phyloP scores from a whole-genome alignment of 2,888 invertebrate genomes.

The Tribolium freemani region DNA sequence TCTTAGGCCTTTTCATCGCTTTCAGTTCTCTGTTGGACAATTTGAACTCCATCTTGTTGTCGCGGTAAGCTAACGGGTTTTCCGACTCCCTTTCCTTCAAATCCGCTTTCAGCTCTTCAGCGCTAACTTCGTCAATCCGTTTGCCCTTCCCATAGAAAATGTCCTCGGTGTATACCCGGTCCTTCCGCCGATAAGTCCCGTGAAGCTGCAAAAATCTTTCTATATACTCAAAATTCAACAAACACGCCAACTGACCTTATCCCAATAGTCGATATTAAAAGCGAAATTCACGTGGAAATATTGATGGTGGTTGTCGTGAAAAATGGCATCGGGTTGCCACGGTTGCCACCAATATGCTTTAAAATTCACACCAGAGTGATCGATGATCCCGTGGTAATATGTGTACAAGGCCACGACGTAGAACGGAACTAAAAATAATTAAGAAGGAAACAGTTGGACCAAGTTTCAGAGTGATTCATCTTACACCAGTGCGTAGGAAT shows the following conservation, averaged over 20 bases:
- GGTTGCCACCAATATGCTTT: conserved; percentile 83
- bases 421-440: conserved; percentile 65
- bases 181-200: conserved; percentile 76
- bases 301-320: conserved; percentile 85
- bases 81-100: conserved; percentile 68
- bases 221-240: conserved; percentile 14
- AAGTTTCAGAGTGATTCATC: conserved; percentile 53
- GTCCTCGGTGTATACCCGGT: conserved; percentile 78
- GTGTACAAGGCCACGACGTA: conserved; percentile 70
- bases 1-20: conserved; percentile 20
- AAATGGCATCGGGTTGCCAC: conserved; percentile 81
- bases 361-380: conserved; percentile 83
- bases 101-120: conserved; percentile 70
- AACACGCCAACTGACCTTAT: conserved; percentile 69
- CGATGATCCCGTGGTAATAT: conserved; percentile 82
- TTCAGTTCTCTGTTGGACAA: conserved; percentile 50
- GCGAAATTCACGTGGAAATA: conserved; percentile 85
- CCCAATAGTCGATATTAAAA: conserved; percentile 80
- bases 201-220: conserved; percentile 71
- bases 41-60: conserved; percentile 62
- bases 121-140: conserved; percentile 68
- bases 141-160: conserved; percentile 75
- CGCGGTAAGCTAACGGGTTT: conserved; percentile 68
- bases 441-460: conserved; percentile 18
- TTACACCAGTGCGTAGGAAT: conserved; percentile 79